These are phyloP conservation scores for Chauna torquata DNA, from an alignment of 2,113 vertebrate species.

Conservation along the genomic window DNA sequence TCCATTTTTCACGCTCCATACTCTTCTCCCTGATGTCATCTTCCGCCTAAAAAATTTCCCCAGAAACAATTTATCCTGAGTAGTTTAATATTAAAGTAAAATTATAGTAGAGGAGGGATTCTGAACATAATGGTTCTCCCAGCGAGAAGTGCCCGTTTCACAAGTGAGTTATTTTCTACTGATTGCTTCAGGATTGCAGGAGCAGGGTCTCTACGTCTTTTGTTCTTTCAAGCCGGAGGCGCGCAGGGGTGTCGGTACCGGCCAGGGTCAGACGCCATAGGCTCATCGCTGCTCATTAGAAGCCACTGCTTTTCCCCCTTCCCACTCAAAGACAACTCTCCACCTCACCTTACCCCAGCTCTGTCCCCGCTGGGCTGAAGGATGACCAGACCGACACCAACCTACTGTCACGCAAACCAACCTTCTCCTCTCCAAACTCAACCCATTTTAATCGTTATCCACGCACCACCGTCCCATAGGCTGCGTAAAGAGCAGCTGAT, in stretches of 20 bases:
- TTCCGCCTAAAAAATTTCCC: neutral
- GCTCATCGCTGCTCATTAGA: neutral
- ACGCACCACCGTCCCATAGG: too few species aligned
- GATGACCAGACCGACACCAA: neutral
- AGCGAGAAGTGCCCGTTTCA: neutral
- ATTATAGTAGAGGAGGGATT: neutral
- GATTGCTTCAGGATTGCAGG: neutral
- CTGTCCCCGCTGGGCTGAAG: neutral
- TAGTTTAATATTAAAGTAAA: neutral
- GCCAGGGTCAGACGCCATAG: too few species aligned
- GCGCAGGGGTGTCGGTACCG: fast-evolving
- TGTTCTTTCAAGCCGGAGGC: neutral
- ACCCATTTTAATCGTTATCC: neutral
- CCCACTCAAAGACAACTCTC: neutral
- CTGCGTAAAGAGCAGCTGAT: neutral
- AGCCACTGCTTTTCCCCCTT: neutral
- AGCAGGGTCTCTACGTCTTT: neutral
- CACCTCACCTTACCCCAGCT: neutral
- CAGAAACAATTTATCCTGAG: neutral
- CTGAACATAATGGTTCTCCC: neutral
- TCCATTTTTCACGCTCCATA: neutral
- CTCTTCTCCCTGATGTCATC: neutral
- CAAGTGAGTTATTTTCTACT: neutral
- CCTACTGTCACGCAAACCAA: neutral
- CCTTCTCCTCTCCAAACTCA: neutral